Evolutionary conservation across 2,888 invertebrate genomes (phyloP), one percentile per base, ranked within the genome.

Genomic region (Acanthopleura granulata): DNA sequence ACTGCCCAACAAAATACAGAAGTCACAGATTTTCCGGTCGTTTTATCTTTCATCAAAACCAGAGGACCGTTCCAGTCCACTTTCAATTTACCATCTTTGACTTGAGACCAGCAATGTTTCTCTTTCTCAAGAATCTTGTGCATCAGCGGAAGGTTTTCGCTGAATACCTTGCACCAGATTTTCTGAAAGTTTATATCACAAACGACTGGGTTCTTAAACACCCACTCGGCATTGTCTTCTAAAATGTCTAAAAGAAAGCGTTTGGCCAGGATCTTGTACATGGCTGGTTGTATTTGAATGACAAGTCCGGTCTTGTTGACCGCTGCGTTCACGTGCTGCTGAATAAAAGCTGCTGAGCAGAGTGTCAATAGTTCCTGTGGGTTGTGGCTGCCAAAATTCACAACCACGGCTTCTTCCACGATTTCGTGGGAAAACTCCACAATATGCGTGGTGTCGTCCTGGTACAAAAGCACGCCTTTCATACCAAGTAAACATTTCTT

Each of bases 31-130:
- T 66, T 66, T 27, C 22, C 66, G 25, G 15, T 22, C 15, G 6
- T 16, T 27, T 66, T 66, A 6, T 25, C 66, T 25, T 27, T 27
- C 66, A 66, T 66, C 29, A 27, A 25, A 16, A 18, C 22, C 16
- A 6, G 16, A 16, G 66, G 66, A 27, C 66, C 66, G 25, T 66
- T 66, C 66, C 66, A 66, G 16, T 66, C 66, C 16, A 66, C 66
- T 27, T 66, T 66, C 29, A 66, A 27, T 27, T 66, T 66, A 18
- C 66, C 66, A 27, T 66, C 66, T 16, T 66, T 66, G 29, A 22
- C 66, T 66, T 66, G 66, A 3, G 66, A 66, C 66, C 66, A 66
- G 25, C 66, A 66, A 14, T 66, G 66, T 25, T 66, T 66, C 25
- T 66, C 66, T 27, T 66, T 66, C 29, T 66, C 66, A 22, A 66